Evolutionary conservation across 2,888 invertebrate genomes (phyloP).

Genomic region (Chelonus formosanus): DNA sequence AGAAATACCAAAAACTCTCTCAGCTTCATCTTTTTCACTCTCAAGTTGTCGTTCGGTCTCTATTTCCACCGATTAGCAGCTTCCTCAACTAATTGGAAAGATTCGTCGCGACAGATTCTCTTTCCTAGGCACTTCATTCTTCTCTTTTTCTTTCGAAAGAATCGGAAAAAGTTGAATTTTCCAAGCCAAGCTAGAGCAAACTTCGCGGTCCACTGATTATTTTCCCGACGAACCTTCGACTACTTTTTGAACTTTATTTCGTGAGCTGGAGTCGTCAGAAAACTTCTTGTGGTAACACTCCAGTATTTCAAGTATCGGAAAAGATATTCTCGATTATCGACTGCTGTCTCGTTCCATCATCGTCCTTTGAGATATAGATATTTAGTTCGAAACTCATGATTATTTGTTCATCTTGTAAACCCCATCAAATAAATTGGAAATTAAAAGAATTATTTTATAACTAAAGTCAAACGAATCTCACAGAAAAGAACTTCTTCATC

Average conservation of each 20-base stretch:
- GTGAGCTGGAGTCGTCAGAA: slow-evolving; percentile 28
- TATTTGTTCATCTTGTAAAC: too few relatives aligned
- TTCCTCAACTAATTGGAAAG: slow-evolving; percentile 49
- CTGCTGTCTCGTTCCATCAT: too few relatives aligned
- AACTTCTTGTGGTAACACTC: slow-evolving; percentile 31
- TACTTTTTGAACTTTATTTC: slow-evolving; percentile 26
- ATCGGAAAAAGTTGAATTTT: slow-evolving; percentile 35
- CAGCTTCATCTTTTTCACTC: slow-evolving; percentile 6
- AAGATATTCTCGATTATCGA: background rate
- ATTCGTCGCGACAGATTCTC: slow-evolving; percentile 46
- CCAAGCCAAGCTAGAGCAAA: slow-evolving; percentile 34
- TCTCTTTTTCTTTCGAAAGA: slow-evolving; percentile 20
- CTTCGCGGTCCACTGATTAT: slow-evolving; percentile 50
- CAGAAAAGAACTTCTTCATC: too few relatives aligned
- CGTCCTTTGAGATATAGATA: too few relatives aligned
- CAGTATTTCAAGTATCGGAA: slow-evolving; percentile 19
- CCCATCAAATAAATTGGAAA: too few relatives aligned
- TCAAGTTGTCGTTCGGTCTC: slow-evolving; percentile 28
- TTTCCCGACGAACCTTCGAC: slow-evolving; percentile 42
- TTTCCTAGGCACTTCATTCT: slow-evolving; percentile 1
- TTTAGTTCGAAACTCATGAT: too few relatives aligned
- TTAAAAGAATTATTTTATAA: too few relatives aligned
- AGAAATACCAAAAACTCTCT: too few relatives aligned
- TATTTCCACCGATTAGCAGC: slow-evolving; percentile 43
- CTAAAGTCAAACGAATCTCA: too few relatives aligned